A percentile compares a stretch with the other conserved stretches of the same genome.
These are phyloP conservation scores for Caerostris darwini DNA, from an alignment of 1,140 invertebrate species.

Conservation along the genomic window DNA sequence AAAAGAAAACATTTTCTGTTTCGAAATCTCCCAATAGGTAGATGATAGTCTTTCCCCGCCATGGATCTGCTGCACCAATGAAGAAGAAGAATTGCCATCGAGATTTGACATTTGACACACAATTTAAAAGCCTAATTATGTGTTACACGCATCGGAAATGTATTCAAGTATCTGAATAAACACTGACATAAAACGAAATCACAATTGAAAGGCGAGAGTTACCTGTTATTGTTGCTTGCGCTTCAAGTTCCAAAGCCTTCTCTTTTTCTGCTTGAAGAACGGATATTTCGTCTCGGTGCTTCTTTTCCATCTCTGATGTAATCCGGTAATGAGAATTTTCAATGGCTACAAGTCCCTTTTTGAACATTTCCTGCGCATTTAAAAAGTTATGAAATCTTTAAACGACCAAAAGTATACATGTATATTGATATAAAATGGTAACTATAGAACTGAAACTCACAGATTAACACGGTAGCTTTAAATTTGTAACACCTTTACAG, in stretches of 20 bases:
- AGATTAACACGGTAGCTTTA: too few species aligned
- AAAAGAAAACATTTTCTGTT: neutral
- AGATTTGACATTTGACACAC: neutral
- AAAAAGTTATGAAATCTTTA: too few species aligned
- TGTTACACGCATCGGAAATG: neutral
- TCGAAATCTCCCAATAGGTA: neutral
- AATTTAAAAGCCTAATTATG: neutral
- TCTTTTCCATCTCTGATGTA: conserved; percentile 91
- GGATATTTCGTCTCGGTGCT: conserved; percentile 89
- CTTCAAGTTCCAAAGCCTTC: conserved; percentile 94
- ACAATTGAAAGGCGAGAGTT: conserved; percentile 5
- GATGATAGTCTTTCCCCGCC: neutral
- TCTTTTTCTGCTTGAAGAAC: conserved; percentile 90
- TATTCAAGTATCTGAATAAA: neutral
- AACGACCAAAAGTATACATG: too few species aligned
- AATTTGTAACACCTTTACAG: too few species aligned
- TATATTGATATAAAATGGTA: too few species aligned
- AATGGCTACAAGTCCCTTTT: conserved; percentile 92
- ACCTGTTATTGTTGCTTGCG: conserved; percentile 86
- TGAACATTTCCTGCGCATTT: conserved; percentile 86
- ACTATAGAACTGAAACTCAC: too few species aligned
- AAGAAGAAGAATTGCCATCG: neutral
- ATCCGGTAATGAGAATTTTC: conserved; percentile 93
- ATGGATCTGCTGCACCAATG: neutral
- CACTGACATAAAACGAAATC: neutral